These are phyloP conservation scores for Micropoecilia bifurca DNA, from an alignment of 2,797 vertebrate genomes.

Conservation along the genomic window DNA sequence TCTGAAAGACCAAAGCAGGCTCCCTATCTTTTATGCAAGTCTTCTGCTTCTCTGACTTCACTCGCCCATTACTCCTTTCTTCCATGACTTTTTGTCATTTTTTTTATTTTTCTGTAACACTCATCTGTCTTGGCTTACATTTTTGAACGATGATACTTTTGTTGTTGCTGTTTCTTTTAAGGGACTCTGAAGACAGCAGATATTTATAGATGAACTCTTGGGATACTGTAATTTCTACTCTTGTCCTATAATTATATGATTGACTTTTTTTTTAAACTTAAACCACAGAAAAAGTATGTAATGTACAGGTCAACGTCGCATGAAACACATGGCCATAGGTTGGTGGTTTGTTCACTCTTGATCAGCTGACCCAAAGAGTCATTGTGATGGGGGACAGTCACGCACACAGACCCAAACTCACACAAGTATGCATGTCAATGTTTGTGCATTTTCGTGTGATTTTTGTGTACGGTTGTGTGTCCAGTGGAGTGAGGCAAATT, in stretches of 20 bases:
- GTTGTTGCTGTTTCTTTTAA: constrained; percentile 52
- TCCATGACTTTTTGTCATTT: constrained; percentile 46
- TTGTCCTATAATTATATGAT: constrained; percentile 30
- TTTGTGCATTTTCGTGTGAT: constrained; percentile 29
- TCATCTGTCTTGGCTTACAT: constrained; percentile 65
- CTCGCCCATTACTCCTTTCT: constrained; percentile 39
- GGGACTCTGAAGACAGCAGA: constrained; percentile 23
- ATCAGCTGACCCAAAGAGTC: constrained; percentile 68
- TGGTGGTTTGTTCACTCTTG: constrained; percentile 58
- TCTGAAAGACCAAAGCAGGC: constrained; percentile 66
- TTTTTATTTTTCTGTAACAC: constrained; percentile 56
- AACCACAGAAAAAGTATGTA: background rate
- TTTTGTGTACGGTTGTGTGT: constrained; percentile 41
- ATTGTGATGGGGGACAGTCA: constrained; percentile 32
- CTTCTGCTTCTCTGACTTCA: constrained; percentile 60
- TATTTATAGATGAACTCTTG: constrained; percentile 58
- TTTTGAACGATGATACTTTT: constrained; percentile 58
- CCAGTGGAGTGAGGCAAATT: constrained; percentile 70
- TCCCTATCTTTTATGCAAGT: constrained; percentile 76
- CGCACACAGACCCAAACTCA: constrained; percentile 10
- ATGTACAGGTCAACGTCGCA: constrained; percentile 32
- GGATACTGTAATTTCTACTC: constrained; percentile 43
- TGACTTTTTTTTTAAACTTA: constrained; percentile 14
- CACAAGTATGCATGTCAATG: constrained; percentile 9
- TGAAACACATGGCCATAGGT: constrained; percentile 38